These are phyloP conservation scores for Neotoma lepida DNA, from an alignment of 2,113 vertebrate species.

Conservation along the genomic window DNA sequence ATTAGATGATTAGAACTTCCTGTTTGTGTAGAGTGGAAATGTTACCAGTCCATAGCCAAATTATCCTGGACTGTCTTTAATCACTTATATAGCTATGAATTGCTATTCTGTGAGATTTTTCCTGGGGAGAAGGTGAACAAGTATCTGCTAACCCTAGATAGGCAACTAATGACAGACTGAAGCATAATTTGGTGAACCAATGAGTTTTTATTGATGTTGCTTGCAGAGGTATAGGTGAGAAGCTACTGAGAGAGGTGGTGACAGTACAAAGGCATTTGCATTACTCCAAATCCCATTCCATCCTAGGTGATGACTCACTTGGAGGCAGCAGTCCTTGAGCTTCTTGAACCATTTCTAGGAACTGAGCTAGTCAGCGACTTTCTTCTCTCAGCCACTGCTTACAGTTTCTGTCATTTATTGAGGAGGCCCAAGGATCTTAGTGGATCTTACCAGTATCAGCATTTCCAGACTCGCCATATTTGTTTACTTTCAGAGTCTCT, in stretches of 20 bases:
- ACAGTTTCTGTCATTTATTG: neutral
- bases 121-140: neutral
- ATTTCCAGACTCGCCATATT: neutral
- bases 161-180: too few relatives aligned
- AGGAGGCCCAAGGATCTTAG: too few relatives aligned
- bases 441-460: neutral
- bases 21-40: neutral
- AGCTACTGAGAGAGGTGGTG: neutral
- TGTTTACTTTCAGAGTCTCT: neutral
- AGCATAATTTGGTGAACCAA: neutral
- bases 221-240: neutral
- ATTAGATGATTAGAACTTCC: neutral
- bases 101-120: neutral
- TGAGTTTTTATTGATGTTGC: neutral
- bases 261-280: too few relatives aligned
- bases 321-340: neutral
- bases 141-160: neutral
- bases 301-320: neutral
- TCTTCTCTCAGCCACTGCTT: neutral
- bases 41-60: neutral
- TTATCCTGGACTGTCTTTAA: neutral
- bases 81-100: neutral
- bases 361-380: too few relatives aligned
- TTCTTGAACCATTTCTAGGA: neutral
- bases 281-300: neutral